Conservation (phyloP, 1,140 invertebrate species). For the Marisa cornuarietis region DNA sequence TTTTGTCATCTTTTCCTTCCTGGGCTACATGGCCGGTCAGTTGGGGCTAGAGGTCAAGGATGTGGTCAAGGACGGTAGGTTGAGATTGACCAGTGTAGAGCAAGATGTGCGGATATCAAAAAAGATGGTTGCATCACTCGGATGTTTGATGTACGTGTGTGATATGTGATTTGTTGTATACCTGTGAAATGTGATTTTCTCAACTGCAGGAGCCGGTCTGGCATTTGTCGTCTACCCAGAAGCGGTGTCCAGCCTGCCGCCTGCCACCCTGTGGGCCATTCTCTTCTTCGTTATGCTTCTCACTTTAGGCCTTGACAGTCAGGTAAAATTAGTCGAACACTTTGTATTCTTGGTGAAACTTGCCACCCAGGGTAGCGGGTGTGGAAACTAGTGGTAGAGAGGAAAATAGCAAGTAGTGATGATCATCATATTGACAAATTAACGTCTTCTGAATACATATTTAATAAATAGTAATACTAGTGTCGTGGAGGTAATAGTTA, state of each 20-base stretch:
- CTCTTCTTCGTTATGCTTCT: constrained; percentile 98
- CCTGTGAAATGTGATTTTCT: background rate
- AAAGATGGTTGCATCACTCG: background rate
- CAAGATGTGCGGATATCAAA: background rate
- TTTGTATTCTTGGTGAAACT: no score
- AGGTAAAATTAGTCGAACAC: constrained; percentile 70
- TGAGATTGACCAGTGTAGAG: no score
- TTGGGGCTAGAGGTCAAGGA: constrained; percentile 90
- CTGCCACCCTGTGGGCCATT: constrained; percentile 94
- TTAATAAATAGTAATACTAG: no score
- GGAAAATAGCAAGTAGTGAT: no score
- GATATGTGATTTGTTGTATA: background rate
- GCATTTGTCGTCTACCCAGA: constrained; percentile 98
- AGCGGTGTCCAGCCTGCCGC: constrained; percentile 91
- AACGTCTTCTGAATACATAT: no score
- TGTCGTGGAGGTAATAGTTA: no score
- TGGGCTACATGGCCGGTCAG: constrained; percentile 92
- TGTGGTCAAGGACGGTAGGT: constrained; percentile 88
- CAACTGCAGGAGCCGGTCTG: constrained; percentile 82
- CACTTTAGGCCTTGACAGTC: constrained; percentile 88
- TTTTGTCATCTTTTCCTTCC: constrained; percentile 98
- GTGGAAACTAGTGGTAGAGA: no score
- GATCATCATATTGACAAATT: no score
- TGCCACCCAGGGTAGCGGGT: no score
- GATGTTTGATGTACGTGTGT: background rate